Percentiles rank a stretch among this genome's conserved stretches.
Conservation (phyloP, 1,140 invertebrate species). For the Tetranychus cinnabarinus region DNA sequence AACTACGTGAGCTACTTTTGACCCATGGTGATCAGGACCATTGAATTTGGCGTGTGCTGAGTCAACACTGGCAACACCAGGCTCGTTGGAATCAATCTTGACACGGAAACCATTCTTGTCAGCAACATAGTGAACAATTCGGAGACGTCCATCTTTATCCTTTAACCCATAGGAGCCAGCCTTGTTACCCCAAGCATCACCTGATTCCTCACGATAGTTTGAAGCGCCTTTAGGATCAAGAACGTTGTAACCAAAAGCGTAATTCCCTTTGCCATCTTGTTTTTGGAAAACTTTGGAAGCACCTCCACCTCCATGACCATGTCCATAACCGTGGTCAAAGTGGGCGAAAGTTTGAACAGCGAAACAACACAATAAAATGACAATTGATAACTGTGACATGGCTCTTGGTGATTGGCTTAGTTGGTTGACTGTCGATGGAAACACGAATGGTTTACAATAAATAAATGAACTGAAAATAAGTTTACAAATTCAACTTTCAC, state of each 20-base stretch:
- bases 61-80: conserved; percentile 5
- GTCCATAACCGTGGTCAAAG: too few species aligned
- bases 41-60: conserved; percentile 1
- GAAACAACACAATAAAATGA: too few species aligned
- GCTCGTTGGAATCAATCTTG: conserved; percentile 9
- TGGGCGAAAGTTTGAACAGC: too few species aligned
- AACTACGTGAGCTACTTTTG: background rate
- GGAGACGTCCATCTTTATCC: conserved; percentile 10
- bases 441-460: too few species aligned
- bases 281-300: background rate
- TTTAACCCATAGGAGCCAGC: conserved; percentile 9
- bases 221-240: conserved; percentile 7
- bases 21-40: conserved; percentile 2
- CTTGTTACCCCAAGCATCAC: conserved; percentile 13
- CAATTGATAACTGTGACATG: too few species aligned
- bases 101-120: conserved; percentile 10
- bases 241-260: conserved; percentile 14
- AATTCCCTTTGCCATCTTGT: conserved; percentile 9
- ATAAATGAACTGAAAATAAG: too few species aligned
- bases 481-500: too few species aligned
- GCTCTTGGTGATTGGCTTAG: too few species aligned
- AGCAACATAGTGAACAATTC: conserved; percentile 12
- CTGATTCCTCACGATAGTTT: conserved; percentile 12
- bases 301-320: too few species aligned
- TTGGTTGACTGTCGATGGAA: too few species aligned